Conservation (phyloP, 1,140 invertebrate species). For the Hesperophylax magnus region DNA sequence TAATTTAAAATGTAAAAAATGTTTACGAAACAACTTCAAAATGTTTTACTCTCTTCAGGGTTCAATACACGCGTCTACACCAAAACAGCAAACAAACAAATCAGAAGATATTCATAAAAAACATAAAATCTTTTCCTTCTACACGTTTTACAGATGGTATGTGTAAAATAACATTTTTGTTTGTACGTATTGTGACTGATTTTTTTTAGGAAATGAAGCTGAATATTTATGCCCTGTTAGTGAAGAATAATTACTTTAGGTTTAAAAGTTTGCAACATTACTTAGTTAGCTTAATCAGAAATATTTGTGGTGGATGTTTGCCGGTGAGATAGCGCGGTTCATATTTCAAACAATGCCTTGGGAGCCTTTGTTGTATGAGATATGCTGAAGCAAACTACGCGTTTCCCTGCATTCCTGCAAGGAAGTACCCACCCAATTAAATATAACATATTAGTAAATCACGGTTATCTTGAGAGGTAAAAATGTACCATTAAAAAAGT, state of each 20-base stretch:
- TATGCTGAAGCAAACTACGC: not conserved
- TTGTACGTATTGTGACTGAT: not conserved
- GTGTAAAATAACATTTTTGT: not conserved
- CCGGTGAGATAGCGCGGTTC: not conserved
- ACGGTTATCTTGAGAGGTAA: not conserved
- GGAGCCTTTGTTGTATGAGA: not conserved
- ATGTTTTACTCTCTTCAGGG: not conserved
- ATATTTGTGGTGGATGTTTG: constrained; percentile 27
- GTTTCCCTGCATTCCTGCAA: not conserved
- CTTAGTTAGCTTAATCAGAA: constrained; percentile 36
- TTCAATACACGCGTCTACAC: not conserved
- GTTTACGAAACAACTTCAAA: not conserved
- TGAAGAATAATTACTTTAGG: constrained; percentile 24
- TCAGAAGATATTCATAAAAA: not conserved
- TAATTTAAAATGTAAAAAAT: too few relatives aligned
- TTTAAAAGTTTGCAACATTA: constrained; percentile 21
- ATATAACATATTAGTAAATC: not conserved
- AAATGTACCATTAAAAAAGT: not conserved
- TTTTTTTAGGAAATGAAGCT: not conserved
- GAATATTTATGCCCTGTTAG: constrained; percentile 8
- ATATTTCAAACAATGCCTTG: constrained; percentile 19
- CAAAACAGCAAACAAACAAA: not conserved
- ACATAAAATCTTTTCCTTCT: not conserved
- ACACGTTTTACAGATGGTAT: not conserved
- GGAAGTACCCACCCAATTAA: not conserved